Conservation (phyloP, 2,888 invertebrate genomes). For the Epinotia nisella region DNA sequence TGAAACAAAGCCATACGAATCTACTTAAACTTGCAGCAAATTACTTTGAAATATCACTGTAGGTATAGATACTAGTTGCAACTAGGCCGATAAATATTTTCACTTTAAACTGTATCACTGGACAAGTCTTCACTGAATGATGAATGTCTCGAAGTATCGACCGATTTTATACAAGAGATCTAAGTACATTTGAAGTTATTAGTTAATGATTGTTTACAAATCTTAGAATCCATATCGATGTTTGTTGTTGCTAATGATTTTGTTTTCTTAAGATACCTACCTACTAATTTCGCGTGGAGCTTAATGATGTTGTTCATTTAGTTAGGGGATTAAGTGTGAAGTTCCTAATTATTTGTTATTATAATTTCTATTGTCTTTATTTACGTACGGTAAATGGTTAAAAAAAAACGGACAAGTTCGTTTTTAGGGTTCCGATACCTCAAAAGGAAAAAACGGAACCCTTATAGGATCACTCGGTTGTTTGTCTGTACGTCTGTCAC, state of each 20-base stretch:
- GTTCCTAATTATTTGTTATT: conserved; percentile 7
- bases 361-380: not conserved
- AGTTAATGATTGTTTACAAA: conserved; percentile 29
- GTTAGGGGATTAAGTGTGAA: conserved; percentile 2
- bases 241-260: conserved; percentile 6
- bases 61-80: too few relatives aligned
- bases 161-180: conserved; percentile 15
- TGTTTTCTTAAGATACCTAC: conserved; percentile 3
- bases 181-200: conserved; percentile 14
- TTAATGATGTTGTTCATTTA: conserved; percentile 15
- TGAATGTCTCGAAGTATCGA: not conserved
- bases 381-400: not conserved
- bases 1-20: conserved; percentile 45
- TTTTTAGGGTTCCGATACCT: too few relatives aligned
- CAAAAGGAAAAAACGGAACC: too few relatives aligned
- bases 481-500: too few relatives aligned
- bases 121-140: conserved; percentile 26
- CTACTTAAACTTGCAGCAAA: conserved; percentile 55
- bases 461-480: too few relatives aligned
- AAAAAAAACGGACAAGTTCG: too few relatives aligned
- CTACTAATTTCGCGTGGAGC: not conserved
- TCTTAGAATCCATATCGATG: not conserved
- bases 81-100: not conserved
- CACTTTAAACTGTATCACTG: conserved; percentile 6
- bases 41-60: too few relatives aligned